A percentile compares a stretch with the other conserved stretches of the same genome.
These are phyloP conservation scores for Gallinago jamesoni DNA, from an alignment of 2,113 vertebrate species.

Conservation along the genomic window DNA sequence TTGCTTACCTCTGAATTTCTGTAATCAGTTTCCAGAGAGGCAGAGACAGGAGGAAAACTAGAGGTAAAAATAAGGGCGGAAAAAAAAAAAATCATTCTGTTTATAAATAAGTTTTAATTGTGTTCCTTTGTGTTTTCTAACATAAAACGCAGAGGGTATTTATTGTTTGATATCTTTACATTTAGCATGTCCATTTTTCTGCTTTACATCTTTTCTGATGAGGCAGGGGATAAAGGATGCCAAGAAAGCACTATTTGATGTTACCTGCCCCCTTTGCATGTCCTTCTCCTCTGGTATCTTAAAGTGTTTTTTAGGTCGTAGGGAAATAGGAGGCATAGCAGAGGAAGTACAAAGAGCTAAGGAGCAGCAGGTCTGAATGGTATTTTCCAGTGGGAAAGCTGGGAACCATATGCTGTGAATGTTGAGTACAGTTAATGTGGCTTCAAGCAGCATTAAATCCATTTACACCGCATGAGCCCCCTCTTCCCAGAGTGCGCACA, in stretches of 20 bases:
- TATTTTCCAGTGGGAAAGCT: slow-evolving; percentile 16
- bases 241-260: neutral
- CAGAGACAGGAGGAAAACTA: neutral
- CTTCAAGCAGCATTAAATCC: slow-evolving; percentile 49
- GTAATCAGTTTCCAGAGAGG: neutral
- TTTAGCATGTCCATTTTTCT: neutral
- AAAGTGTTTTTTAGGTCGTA: neutral
- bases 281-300: neutral
- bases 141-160: neutral
- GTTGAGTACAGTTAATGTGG: slow-evolving; percentile 18
- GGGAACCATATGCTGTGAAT: slow-evolving; percentile 7
- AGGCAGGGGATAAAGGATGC: rapidly evolving
- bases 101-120: neutral
- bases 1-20: neutral
- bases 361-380: neutral
- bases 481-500: neutral
- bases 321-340: neutral
- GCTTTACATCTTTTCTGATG: neutral
- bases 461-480: neutral
- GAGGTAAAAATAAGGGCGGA: neutral
- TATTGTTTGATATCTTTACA: neutral
- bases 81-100: neutral
- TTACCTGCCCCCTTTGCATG: neutral
- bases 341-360: neutral
- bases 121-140: neutral